These are phyloP conservation scores for Octopus bimaculoides DNA, from an alignment of 1,140 invertebrate species.

Conservation along the genomic window DNA sequence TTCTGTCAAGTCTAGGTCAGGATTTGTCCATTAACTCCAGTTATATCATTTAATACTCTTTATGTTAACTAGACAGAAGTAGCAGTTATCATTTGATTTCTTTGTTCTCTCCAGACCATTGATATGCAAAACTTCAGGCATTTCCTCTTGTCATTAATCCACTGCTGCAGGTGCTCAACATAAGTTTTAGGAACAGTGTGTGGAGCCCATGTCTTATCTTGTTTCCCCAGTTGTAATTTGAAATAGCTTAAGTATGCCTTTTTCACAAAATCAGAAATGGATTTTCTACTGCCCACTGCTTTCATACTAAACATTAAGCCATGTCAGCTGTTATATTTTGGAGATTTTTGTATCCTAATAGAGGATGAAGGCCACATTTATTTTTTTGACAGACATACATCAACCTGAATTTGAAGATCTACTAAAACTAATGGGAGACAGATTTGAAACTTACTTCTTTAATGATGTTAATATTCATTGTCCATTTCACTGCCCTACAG, in stretches of 20 bases:
- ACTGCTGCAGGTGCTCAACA: conserved; percentile 5
- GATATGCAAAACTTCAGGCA: conserved; percentile 1
- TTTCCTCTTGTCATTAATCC: conserved; percentile 5
- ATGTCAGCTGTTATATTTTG: too few relatives aligned
- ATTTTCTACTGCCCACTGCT: not conserved
- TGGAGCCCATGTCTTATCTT: conserved; percentile 6
- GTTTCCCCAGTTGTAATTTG: not conserved
- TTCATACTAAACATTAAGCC: too few relatives aligned
- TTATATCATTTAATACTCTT: not conserved
- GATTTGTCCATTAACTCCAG: not conserved
- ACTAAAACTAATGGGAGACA: too few relatives aligned
- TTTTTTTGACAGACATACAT: too few relatives aligned
- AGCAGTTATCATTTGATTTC: conserved; percentile 1
- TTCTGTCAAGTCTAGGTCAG: not conserved
- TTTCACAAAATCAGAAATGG: not conserved
- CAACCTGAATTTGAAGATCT: too few relatives aligned
- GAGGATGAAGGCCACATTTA: too few relatives aligned
- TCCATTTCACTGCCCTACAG: too few relatives aligned
- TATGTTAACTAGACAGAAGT: conserved; percentile 10
- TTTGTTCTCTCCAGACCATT: not conserved
- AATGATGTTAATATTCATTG: too few relatives aligned
- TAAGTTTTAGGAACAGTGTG: conserved; percentile 2
- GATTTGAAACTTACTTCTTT: too few relatives aligned
- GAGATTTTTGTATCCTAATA: too few relatives aligned
- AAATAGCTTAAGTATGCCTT: not conserved